A percentile compares a stretch with the other conserved stretches of the same genome.
Conservation (phyloP, 2,797 vertebrate genomes). For the Phataginus tricuspis region DNA sequence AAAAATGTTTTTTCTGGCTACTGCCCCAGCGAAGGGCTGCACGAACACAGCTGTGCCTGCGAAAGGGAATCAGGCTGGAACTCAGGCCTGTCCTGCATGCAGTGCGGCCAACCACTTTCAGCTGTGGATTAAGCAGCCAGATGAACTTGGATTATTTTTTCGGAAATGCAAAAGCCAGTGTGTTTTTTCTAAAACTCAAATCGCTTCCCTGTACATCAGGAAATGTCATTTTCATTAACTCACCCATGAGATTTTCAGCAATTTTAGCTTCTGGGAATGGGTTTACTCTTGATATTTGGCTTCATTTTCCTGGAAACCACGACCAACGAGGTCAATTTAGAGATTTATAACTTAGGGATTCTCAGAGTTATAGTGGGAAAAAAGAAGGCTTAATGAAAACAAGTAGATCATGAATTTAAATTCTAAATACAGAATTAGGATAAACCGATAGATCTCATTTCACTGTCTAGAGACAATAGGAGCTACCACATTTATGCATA, state of each 20-base stretch:
- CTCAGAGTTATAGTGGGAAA: background rate
- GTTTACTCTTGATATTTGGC: conserved; percentile 12
- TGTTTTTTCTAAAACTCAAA: conserved; percentile 19
- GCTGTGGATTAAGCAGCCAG: background rate
- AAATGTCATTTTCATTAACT: conserved; percentile 15
- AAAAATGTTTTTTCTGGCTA: conserved; percentile 44
- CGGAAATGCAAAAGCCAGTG: background rate
- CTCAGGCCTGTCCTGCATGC: rapidly evolving
- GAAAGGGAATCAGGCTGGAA: background rate
- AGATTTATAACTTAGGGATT: conserved; percentile 44
- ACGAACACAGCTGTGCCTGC: background rate
- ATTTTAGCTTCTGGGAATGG: conserved; percentile 43
- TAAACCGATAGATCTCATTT: background rate
- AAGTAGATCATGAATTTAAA: background rate
- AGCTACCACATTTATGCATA: background rate
- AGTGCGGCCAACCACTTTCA: background rate
- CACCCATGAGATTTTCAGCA: conserved; percentile 27
- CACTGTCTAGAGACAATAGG: background rate
- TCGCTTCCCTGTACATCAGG: background rate
- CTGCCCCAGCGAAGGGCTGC: background rate
- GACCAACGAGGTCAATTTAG: background rate
- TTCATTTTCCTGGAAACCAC: background rate
- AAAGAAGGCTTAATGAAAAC: background rate
- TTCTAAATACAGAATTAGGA: background rate
- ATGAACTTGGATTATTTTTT: background rate